Evolutionary conservation across 2,113 vertebrate species (phyloP), one percentile per base, ranked within the genome.

Genomic region (Scophthalmus maximus): DNA sequence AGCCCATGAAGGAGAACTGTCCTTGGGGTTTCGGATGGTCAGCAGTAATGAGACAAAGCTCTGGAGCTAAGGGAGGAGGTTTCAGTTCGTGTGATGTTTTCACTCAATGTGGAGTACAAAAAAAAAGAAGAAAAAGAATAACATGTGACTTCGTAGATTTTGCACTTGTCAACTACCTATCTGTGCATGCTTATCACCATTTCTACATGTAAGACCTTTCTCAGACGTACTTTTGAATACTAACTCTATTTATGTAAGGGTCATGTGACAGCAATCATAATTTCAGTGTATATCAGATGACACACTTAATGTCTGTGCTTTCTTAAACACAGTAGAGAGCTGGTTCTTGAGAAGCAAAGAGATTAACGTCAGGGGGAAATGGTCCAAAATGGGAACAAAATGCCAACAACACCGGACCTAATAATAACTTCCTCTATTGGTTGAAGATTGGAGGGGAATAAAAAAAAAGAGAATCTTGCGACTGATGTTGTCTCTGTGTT

Each of bases 111-210:
- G 80, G 40, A 84, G 55, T 73, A 85, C 50, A 88, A 72, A 62
- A 85, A 83, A 81, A 47, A 75, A 74, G 58, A 11, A 64, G 56
- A 82, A 50, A 75, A 75, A 61, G 6, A 64, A 60, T n/a, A 70
- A 70, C 1, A 65, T 44, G 87, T 92, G 88, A 92, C 82, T 84
- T 90, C 44, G 89, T 92, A 91, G 87, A 90, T 87, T 92, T 91
- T 92, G 88, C 90, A 92, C 91, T 92, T 38, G 86, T 92, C 78
- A 60, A 91, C 89, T 93, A 93, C 90, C 89, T 93, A 90, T 89
- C 88, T 91, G 92, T 93, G 92, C 90, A 92, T 93, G 91, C 88
- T 89, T 89, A 81, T 89, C 87, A 90, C 89, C 90, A 90, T 91
- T 90, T 91, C 88, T 85, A 91, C 89, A 89, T 88, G 86, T 91